Evolutionary conservation across 1,140 invertebrate genomes (phyloP).

Genomic region (Pygmarrhopalites habei): DNA sequence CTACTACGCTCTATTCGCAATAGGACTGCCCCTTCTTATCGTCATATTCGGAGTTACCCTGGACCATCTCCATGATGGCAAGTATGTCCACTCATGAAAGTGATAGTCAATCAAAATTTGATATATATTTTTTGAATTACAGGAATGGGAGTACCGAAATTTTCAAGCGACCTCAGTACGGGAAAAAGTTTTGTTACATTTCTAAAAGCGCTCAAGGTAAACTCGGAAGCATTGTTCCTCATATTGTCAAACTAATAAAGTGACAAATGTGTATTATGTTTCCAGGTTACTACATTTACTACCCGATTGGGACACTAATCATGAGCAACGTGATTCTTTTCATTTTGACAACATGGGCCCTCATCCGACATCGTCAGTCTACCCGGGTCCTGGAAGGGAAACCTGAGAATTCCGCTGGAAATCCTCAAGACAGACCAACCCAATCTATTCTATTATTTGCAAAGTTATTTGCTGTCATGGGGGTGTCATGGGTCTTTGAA

Average conservation of each 20-base stretch:
- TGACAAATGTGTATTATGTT: too few species aligned
- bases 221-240: too few species aligned
- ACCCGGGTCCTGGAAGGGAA: not conserved
- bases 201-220: not conserved
- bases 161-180: not conserved
- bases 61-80: not conserved
- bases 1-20: not conserved
- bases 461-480: not conserved
- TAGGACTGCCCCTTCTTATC: not conserved
- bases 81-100: not conserved
- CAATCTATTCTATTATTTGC: not conserved
- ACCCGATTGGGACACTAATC: not conserved
- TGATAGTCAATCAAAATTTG: not conserved
- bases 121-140: too few species aligned
- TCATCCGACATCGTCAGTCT: not conserved
- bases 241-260: too few species aligned
- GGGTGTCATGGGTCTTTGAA: not conserved
- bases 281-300: slow-evolving; percentile 1
- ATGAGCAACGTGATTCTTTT: slow-evolving; percentile 3
- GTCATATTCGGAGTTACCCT: not conserved
- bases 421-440: not conserved
- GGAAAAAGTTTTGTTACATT: slow-evolving; percentile 1
- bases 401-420: not conserved
- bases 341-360: not conserved
- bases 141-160: too few species aligned